These are phyloP conservation scores for rabbit (Oryctolagus cuniculus) DNA, from an alignment of 2,113 vertebrate species.

Conservation along the genomic window mOryCun1.1 NC_091435.1:37289501-37290000, in stretches of 20 bases:
- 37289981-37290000: neutral
- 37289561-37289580: too few species aligned
- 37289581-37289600: too few species aligned
- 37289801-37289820: slow-evolving; percentile 14
- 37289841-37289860: neutral
- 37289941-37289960: neutral
- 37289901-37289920: neutral
- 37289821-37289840: neutral
- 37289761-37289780: neutral
- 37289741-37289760: neutral
- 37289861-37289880: neutral
- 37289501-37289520: too few species aligned
- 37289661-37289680: too few species aligned
- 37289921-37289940: neutral
- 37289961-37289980: neutral
- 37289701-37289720: neutral
- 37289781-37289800: neutral
- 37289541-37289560: too few species aligned
- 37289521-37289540: too few species aligned
- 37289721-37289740: neutral
- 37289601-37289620: too few species aligned
- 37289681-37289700: too few species aligned
- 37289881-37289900: neutral
- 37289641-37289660: too few species aligned
- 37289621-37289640: too few species aligned